These are phyloP conservation scores for Crotalus tigris DNA, from an alignment of 2,113 vertebrate genomes.

Conservation along the genomic window DNA sequence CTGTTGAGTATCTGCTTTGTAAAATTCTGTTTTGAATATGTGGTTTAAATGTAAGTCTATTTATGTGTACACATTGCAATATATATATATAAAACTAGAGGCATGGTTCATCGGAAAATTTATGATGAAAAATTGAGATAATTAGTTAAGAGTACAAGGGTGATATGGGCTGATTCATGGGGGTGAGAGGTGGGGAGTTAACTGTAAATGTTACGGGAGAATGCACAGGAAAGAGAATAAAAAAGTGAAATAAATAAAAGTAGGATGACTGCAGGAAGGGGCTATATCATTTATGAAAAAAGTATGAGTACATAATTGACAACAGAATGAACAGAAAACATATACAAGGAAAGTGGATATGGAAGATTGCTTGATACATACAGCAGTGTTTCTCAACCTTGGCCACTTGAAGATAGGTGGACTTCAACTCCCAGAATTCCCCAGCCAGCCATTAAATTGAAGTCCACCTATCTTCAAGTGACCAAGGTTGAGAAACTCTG, in stretches of 20 bases:
- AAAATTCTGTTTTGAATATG: not conserved
- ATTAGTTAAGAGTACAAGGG: not conserved
- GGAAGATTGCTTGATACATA: not conserved
- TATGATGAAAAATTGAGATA: not conserved
- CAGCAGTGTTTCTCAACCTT: not conserved
- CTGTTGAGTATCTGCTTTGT: not conserved
- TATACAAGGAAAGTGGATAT: not conserved
- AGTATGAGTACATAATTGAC: not conserved
- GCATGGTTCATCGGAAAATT: not conserved
- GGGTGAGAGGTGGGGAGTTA: not conserved
- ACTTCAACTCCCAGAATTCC: not conserved
- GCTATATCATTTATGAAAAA: not conserved
- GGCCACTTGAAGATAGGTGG: not conserved
- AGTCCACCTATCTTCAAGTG: not conserved
- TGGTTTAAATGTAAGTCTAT: not conserved
- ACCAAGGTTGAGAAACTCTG: not conserved
- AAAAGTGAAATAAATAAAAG: not conserved
- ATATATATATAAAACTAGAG: not conserved
- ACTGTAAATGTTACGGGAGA: not conserved
- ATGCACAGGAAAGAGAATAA: not conserved
- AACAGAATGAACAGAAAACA: not conserved
- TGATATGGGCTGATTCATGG: not conserved
- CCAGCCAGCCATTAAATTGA: not conserved
- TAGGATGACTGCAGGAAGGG: not conserved
- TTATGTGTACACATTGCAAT: not conserved